Percentiles rank a stretch among this genome's conserved stretches.
Evolutionary conservation across 2,113 vertebrate genomes (phyloP).

Genomic region (Camelus dromedarius): DNA sequence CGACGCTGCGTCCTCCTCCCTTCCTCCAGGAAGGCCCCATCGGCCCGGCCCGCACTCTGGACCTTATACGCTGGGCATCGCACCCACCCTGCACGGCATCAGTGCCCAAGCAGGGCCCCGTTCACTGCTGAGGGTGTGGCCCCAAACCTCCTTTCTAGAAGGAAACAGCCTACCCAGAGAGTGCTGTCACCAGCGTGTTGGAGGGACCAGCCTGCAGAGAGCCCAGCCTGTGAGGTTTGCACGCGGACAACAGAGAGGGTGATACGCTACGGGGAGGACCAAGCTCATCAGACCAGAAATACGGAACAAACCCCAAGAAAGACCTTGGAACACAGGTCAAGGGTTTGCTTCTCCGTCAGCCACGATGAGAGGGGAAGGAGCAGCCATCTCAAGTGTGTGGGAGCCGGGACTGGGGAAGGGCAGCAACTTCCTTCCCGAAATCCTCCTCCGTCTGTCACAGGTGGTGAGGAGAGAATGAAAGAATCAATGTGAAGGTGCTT

Average conservation of each 20-base stretch:
- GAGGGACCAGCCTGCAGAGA: background rate
- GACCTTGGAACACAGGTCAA: background rate
- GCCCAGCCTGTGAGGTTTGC: background rate
- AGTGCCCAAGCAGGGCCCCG: background rate
- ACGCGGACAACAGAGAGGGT: background rate
- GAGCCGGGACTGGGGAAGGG: conserved; percentile 37
- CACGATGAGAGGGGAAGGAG: background rate
- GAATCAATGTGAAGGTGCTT: conserved; percentile 38
- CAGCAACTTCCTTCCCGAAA: background rate
- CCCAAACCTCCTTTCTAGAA: background rate
- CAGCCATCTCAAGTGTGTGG: background rate
- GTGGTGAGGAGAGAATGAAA: conserved; percentile 36
- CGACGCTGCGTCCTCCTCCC: rapidly evolving
- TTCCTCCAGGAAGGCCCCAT: background rate
- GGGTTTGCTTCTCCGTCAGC: background rate
- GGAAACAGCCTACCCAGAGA: background rate
- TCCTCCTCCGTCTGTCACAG: background rate
- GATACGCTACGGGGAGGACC: background rate
- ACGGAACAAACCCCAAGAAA: background rate
- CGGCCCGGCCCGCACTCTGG: background rate
- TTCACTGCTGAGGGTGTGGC: no score
- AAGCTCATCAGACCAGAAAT: background rate
- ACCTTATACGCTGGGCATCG: background rate
- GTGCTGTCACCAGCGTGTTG: rapidly evolving
- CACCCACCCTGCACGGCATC: no score